Conservation (phyloP, 2,888 invertebrate genomes). For the Helicoverpa assulta region DNA sequence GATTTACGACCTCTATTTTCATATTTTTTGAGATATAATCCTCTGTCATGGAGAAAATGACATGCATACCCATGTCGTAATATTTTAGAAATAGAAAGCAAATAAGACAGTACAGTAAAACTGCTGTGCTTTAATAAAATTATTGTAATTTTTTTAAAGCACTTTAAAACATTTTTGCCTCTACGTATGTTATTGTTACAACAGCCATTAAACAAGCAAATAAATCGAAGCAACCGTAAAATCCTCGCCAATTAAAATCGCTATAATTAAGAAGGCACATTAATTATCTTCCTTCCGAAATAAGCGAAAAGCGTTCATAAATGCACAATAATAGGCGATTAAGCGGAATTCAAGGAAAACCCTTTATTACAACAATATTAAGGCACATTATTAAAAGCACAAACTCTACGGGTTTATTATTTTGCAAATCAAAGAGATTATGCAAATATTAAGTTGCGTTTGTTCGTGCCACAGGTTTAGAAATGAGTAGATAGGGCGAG, state of each 20-base stretch:
- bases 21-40: too few species aligned
- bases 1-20: too few species aligned
- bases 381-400: slow-evolving; percentile 66
- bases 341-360: slow-evolving; percentile 35
- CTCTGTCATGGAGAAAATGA: too few species aligned
- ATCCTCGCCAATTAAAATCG: background rate
- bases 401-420: slow-evolving; percentile 69
- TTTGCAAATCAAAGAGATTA: slow-evolving; percentile 79
- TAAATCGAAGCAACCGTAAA: too few species aligned
- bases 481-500: slow-evolving; percentile 16
- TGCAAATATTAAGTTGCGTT: slow-evolving; percentile 63
- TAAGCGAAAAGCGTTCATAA: slow-evolving; percentile 21
- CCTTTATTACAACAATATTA: slow-evolving; percentile 48
- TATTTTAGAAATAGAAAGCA: too few species aligned
- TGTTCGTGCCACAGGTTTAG: slow-evolving; percentile 17
- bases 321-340: slow-evolving; percentile 36
- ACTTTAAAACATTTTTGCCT: too few species aligned
- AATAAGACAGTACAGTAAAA: too few species aligned
- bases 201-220: too few species aligned
- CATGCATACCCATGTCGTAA: too few species aligned
- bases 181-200: too few species aligned
- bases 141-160: too few species aligned
- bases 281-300: slow-evolving; percentile 26
- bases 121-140: too few species aligned
- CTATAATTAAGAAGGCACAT: slow-evolving; percentile 25